A percentile compares a stretch with the other conserved stretches of the same genome.
These are phyloP conservation scores for Crenichthys baileyi DNA, from an alignment of 2,797 vertebrate species.

Conservation along the genomic window DNA sequence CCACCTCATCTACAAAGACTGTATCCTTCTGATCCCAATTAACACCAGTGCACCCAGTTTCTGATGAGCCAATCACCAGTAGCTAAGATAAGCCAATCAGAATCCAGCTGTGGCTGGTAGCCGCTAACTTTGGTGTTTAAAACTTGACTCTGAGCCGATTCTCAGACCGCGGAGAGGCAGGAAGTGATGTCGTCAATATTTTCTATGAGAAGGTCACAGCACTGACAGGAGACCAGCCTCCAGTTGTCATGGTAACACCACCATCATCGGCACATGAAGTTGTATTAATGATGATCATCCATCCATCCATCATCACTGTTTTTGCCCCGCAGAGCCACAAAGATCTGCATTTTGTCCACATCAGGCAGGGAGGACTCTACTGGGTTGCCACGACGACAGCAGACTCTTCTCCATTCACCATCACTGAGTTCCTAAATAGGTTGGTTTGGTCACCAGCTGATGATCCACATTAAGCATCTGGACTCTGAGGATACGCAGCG, in stretches of 20 bases:
- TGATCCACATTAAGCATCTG: background rate
- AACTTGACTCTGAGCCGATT: constrained; percentile 28
- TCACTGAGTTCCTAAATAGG: constrained; percentile 90
- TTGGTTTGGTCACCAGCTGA: constrained; percentile 32
- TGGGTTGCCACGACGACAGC: constrained; percentile 83
- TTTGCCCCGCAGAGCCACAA: constrained; percentile 76
- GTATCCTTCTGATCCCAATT: constrained; percentile 80
- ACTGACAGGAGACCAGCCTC: constrained; percentile 86
- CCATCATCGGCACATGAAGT: background rate
- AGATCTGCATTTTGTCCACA: constrained; percentile 85
- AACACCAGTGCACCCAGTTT: background rate
- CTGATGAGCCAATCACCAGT: no score
- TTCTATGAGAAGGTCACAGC: constrained; percentile 88
- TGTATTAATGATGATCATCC: no score
- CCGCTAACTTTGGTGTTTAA: background rate
- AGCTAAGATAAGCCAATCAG: background rate
- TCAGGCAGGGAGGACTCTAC: constrained; percentile 88
- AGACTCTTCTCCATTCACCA: constrained; percentile 84
- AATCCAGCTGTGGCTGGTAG: no score
- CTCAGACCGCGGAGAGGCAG: constrained; percentile 84
- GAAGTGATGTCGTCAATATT: constrained; percentile 73
- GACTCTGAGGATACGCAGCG: background rate
- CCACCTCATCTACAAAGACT: constrained; percentile 90
- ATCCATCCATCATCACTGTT: background rate
- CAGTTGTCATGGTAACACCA: constrained; percentile 86